A percentile compares a stretch with the other conserved stretches of the same genome.
Evolutionary conservation across 2,888 invertebrate species (phyloP).

Genomic region (Pristionchus entomophagus): DNA sequence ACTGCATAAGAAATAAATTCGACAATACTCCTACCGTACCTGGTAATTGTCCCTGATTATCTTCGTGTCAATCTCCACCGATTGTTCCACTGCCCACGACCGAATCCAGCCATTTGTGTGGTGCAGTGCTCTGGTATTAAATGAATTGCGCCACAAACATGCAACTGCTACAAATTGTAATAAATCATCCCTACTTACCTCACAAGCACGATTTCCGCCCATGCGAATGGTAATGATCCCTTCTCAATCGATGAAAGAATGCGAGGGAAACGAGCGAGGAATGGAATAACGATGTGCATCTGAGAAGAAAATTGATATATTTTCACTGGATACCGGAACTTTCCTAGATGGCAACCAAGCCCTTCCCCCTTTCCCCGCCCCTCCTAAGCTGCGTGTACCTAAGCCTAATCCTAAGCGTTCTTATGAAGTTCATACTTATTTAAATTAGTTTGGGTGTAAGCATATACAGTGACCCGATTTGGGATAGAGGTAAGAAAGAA

Average conservation of each 20-base stretch:
- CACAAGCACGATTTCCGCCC: constrained; percentile 52
- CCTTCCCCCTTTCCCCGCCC: too few species aligned
- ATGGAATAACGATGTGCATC: constrained; percentile 48
- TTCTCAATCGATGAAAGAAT: background rate
- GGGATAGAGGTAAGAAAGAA: too few species aligned
- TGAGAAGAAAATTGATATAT: too few species aligned
- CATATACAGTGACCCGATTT: too few species aligned
- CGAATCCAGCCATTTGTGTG: constrained; percentile 70
- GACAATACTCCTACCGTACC: constrained; percentile 46
- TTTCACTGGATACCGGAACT: too few species aligned
- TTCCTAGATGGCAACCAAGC: too few species aligned
- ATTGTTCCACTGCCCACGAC: constrained; percentile 61
- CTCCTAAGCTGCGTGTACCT: too few species aligned
- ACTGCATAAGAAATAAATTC: too few species aligned
- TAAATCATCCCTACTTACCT: constrained; percentile 14
- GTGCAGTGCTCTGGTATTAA: constrained; percentile 50
- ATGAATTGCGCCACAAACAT: too few species aligned
- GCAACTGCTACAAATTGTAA: background rate
- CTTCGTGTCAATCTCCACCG: constrained; percentile 48
- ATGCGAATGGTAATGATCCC: constrained; percentile 45
- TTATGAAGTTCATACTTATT: too few species aligned
- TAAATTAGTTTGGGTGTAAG: too few species aligned
- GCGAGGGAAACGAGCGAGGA: constrained; percentile 34
- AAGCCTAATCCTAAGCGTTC: too few species aligned
- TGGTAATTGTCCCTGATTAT: constrained; percentile 49